Evolutionary conservation across 2,888 invertebrate genomes (phyloP).

Genomic region (Neoaliturus tenellus): DNA sequence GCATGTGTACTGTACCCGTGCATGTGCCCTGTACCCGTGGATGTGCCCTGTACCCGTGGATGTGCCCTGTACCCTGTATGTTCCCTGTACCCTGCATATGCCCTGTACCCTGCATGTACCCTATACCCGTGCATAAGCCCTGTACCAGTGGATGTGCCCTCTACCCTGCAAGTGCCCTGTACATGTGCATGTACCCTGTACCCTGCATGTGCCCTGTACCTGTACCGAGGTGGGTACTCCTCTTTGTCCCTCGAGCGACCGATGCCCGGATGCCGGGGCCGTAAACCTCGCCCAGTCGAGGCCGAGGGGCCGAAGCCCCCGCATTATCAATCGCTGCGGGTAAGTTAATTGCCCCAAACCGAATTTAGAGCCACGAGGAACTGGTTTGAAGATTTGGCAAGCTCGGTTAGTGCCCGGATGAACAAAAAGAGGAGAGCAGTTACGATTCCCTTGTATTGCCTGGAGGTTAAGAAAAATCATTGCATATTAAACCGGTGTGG

Average conservation of each 20-base stretch:
- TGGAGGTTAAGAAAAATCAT: constrained; percentile 32
- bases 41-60: no score
- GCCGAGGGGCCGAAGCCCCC: not conserved
- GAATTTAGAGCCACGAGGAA: constrained; percentile 17
- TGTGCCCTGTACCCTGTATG: no score
- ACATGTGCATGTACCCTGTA: no score
- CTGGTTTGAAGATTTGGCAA: constrained; percentile 46
- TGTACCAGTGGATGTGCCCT: no score
- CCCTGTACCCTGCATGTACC: no score
- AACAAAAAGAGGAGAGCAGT: constrained; percentile 20
- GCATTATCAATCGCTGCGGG: constrained; percentile 12
- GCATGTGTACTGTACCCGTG: no score
- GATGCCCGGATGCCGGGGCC: not conserved
- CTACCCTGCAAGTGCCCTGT: no score
- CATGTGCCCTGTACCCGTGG: no score
- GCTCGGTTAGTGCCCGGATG: constrained; percentile 18
- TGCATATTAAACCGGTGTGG: constrained; percentile 44
- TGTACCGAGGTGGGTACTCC: no score
- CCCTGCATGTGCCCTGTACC: no score
- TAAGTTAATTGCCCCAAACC: constrained; percentile 44
- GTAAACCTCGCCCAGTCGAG: constrained; percentile 7
- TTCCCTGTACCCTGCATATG: no score
- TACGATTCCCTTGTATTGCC: constrained; percentile 42
- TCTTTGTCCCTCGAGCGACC: not conserved
- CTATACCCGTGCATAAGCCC: no score